Evolutionary conservation across 2,888 invertebrate genomes (phyloP).

Genomic region (Torymus aiolomorphi): DNA sequence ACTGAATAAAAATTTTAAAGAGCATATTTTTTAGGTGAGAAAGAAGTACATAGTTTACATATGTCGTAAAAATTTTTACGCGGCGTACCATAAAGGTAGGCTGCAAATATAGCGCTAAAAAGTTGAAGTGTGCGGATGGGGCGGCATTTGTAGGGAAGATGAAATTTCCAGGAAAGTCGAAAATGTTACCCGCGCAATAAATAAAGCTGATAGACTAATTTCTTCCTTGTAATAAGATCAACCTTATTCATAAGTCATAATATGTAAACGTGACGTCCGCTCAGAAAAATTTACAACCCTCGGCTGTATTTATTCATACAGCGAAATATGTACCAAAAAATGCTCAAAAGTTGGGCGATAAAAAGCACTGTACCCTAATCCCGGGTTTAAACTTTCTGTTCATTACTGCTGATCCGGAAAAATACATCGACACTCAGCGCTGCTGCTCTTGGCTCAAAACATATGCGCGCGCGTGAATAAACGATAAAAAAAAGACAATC

Average conservation of each 20-base stretch:
- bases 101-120: slow-evolving; percentile 18
- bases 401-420: background rate
- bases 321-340: background rate
- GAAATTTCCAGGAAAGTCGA: too few species aligned
- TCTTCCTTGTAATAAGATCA: too few species aligned
- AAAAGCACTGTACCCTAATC: background rate
- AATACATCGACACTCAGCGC: background rate
- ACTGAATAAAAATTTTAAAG: too few species aligned
- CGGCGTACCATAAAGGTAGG: background rate
- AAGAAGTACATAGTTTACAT: background rate
- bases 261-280: too few species aligned
- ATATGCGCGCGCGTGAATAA: background rate
- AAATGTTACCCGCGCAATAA: too few species aligned
- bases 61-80: slow-evolving; percentile 23
- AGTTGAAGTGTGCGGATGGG: background rate
- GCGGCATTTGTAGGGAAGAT: too few species aligned
- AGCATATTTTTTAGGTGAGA: too few species aligned
- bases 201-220: too few species aligned
- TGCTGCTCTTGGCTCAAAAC: background rate
- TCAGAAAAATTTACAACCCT: too few species aligned
- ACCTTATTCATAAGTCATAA: too few species aligned
- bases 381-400: background rate
- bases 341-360: background rate
- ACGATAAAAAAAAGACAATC: background rate
- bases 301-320: too few species aligned